These are phyloP conservation scores for Himalopsyche anomala DNA, from an alignment of 2,888 invertebrate genomes.

Conservation along the genomic window DNA sequence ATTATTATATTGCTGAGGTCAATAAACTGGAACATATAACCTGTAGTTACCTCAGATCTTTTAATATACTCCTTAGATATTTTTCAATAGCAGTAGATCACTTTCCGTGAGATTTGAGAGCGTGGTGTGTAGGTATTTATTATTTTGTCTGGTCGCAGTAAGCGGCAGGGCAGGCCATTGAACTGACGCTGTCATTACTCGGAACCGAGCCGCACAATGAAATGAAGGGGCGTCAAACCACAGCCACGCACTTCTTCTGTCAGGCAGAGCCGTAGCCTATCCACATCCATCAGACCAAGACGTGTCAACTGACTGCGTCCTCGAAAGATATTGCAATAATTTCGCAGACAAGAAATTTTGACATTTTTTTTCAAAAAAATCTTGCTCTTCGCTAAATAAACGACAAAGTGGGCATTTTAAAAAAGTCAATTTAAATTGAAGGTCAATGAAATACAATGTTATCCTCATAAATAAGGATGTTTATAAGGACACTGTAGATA, in stretches of 20 bases:
- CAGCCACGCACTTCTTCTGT: conserved; percentile 36
- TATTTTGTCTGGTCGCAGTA: conserved; percentile 32
- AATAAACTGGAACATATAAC: no score
- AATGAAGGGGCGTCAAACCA: conserved; percentile 35
- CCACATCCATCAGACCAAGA: conserved; percentile 34
- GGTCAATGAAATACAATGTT: no score
- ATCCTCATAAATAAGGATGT: no score
- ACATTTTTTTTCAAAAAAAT: no score
- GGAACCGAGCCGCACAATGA: conserved; percentile 26
- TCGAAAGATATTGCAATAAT: neutral
- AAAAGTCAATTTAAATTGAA: no score
- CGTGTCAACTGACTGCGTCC: conserved; percentile 17
- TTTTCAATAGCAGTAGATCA: neutral
- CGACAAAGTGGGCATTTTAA: no score
- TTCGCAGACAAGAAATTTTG: neutral
- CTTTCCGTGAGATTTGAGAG: neutral
- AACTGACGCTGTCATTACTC: conserved; percentile 35
- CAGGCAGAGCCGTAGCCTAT: conserved; percentile 18
- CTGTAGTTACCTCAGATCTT: no score
- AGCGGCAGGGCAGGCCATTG: conserved; percentile 37
- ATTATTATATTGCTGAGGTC: no score
- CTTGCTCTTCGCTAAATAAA: no score
- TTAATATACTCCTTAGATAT: no score
- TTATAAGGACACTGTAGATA: no score
- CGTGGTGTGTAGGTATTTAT: conserved; percentile 7